Base-by-base conservation (phyloP, 1,140 invertebrate genomes). In the Formica exsecta region DNA sequence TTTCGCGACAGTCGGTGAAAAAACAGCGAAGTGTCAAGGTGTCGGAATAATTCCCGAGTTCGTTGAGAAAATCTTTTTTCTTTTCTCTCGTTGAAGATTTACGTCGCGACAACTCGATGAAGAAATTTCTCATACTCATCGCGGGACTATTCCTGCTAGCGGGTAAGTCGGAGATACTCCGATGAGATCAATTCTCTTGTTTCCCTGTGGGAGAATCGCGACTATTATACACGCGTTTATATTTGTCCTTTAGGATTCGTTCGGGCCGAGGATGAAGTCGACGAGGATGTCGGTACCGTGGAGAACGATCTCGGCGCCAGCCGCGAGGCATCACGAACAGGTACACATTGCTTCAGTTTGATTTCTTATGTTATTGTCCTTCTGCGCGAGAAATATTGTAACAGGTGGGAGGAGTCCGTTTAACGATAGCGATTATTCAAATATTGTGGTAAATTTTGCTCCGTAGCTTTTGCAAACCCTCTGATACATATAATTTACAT, bases 261-360 rank as follows among this genome's bases (percentile, higher is more conserved):
- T 0, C 70, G 94, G 90, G 95, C 93, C 3, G 93, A 94, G 51
- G 92, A 94, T 83, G 92, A 93, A 9, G 54, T 91, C n/a, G 93
- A 94, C 6, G 93, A 95, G 79, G 95, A 95, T 86, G 94, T 95
- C 76, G 95, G 93, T 74, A 95, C 94, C 13, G 96, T 98, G 32
- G 97, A 98, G 61, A 91, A 96, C 57, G 97, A 98, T 95, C 94
- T 98, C 64, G 98, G 98, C 5, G 96, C 97, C 41, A 97, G 97
- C 84, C 96, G 97, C 89, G 98, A 98, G 94, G 98, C 96, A 80
- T 98, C 97, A 16, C 96, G 97, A 95, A 98, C 98, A 95, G 97
- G 98, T 98, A 95, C 93, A 3, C 1, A 11, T 11, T 44, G 41
- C 11, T 9, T 36, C 22, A n/a, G 0, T 51, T 64, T 41, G 32